phyloP scores from a whole-genome alignment of 2,113 vertebrate genomes.

The Pelecanus crispus region DNA sequence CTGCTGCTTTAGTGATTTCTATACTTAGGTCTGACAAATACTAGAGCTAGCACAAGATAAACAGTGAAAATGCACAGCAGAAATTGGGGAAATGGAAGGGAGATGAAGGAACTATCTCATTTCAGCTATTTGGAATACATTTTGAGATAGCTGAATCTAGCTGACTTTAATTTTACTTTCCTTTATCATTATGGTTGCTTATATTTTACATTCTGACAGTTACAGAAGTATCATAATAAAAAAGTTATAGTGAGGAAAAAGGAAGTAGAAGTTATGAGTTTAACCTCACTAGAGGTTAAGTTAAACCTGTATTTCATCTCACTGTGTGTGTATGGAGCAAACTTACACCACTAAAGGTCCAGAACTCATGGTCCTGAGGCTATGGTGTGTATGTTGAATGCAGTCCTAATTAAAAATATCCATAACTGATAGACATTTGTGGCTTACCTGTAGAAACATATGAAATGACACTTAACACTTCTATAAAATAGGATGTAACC shows the following conservation, averaged over 20 bases:
- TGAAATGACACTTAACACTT: background rate
- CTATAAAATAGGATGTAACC: background rate
- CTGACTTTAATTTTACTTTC: background rate
- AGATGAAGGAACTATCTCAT: background rate
- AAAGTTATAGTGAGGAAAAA: background rate
- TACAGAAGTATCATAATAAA: background rate
- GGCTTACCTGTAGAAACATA: background rate
- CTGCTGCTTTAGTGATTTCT: background rate
- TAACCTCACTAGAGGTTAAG: background rate
- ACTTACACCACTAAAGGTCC: background rate
- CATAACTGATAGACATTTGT: background rate
- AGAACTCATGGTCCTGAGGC: background rate
- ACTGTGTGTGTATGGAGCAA: background rate
- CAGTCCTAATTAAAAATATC: background rate
- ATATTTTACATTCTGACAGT: background rate
- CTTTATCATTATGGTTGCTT: background rate
- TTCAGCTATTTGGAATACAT: background rate
- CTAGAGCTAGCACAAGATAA: background rate
- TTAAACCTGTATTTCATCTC: background rate
- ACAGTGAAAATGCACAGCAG: background rate
- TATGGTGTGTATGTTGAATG: background rate
- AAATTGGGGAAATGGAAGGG: background rate
- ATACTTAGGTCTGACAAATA: background rate
- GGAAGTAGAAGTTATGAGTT: background rate
- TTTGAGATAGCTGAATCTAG: background rate